phyloP scores from a whole-genome alignment of 2,888 invertebrate genomes.

The Allophyes oxyacanthae region DNA sequence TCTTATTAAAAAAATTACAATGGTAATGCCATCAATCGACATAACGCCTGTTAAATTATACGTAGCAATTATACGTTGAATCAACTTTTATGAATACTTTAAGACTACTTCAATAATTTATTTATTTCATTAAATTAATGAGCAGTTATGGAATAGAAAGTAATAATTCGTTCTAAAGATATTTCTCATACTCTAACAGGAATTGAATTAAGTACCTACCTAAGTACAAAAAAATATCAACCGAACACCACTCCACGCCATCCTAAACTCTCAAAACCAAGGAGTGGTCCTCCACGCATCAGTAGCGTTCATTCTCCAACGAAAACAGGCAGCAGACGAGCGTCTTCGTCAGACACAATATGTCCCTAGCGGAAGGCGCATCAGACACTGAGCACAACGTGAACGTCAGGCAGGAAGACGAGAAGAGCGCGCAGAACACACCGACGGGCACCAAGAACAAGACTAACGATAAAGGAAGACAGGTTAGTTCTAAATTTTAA shows the following conservation, averaged over 20 bases:
- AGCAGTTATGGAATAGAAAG: too few relatives aligned
- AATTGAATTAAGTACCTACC: too few relatives aligned
- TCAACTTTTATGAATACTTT: too few relatives aligned
- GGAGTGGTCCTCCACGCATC: constrained; percentile 79
- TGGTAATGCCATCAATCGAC: too few relatives aligned
- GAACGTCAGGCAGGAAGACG: constrained; percentile 55
- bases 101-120: too few relatives aligned
- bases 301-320: constrained; percentile 71
- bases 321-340: constrained; percentile 71
- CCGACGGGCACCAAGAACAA: constrained; percentile 57
- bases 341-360: constrained; percentile 78
- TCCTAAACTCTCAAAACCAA: constrained; percentile 41
- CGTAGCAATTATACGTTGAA: too few relatives aligned
- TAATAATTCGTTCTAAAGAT: too few relatives aligned
- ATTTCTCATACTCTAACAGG: too few relatives aligned
- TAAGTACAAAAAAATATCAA: constrained; percentile 12
- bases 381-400: constrained; percentile 78
- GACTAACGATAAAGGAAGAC: constrained; percentile 61
- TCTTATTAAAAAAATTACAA: too few relatives aligned
- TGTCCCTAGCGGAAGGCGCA: constrained; percentile 85
- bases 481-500: constrained; percentile 44
- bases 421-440: constrained; percentile 48
- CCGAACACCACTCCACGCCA: constrained; percentile 61
- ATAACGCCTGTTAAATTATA: too few relatives aligned
- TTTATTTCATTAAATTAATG: too few relatives aligned